Evolutionary conservation across 2,113 vertebrate genomes (phyloP).

Genomic region (Melanerpes formicivorus): DNA sequence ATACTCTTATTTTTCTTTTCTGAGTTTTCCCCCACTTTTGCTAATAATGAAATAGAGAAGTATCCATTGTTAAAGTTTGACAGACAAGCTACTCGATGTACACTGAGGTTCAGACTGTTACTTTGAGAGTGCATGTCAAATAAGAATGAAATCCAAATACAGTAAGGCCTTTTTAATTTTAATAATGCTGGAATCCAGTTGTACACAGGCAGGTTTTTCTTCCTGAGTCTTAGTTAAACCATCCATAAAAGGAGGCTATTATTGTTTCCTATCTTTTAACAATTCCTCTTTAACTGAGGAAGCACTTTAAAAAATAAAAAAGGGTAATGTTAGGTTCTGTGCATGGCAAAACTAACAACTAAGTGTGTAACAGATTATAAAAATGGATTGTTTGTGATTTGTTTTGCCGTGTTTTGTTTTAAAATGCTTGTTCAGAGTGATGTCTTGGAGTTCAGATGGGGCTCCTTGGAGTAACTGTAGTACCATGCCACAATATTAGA

Average conservation of each 20-base stretch:
- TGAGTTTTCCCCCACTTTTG: background rate
- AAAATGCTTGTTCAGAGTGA: background rate
- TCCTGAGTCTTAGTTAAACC: background rate
- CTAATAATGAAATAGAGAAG: background rate
- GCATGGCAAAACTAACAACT: background rate
- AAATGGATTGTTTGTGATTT: background rate
- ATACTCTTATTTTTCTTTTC: background rate
- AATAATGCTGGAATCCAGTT: background rate
- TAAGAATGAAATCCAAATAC: background rate
- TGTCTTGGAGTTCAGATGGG: background rate
- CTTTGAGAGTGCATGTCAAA: background rate
- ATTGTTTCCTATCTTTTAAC: background rate
- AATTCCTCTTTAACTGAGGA: background rate
- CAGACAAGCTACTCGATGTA: background rate
- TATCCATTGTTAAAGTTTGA: background rate
- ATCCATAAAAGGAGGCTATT: background rate
- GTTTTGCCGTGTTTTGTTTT: constrained; percentile 3
- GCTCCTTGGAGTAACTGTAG: background rate
- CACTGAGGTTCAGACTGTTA: background rate
- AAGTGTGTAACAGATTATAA: background rate
- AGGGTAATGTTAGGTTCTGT: background rate
- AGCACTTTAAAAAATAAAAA: background rate
- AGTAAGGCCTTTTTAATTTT: background rate
- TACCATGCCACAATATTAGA: background rate
- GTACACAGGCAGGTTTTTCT: background rate